Percentiles rank a stretch among this genome's conserved stretches.
These are phyloP conservation scores for Etheostoma nigrum DNA, from an alignment of 2,797 vertebrate genomes.

Conservation along the genomic window DNA sequence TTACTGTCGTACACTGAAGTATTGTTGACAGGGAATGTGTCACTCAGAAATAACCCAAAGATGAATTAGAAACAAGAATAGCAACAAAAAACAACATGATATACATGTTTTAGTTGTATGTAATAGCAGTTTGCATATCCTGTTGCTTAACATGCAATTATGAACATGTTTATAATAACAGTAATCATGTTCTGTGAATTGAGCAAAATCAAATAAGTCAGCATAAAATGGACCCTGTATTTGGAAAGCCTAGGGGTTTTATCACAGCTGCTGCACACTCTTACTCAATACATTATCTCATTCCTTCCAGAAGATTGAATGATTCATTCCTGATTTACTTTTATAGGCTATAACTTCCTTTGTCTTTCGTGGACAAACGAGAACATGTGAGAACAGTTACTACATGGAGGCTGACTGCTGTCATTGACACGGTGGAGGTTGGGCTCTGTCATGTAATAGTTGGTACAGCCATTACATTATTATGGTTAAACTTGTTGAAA, in stretches of 20 bases:
- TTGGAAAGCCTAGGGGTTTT: background rate
- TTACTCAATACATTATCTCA: background rate
- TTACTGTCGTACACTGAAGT: background rate
- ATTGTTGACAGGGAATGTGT: background rate
- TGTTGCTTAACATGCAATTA: background rate
- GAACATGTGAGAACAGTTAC: background rate
- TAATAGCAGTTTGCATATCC: background rate
- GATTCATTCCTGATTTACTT: background rate
- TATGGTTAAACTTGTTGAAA: background rate
- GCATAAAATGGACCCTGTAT: background rate
- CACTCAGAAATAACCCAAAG: background rate
- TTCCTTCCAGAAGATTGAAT: background rate
- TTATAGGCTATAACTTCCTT: background rate
- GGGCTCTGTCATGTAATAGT: constrained; percentile 29
- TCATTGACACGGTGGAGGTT: constrained; percentile 36
- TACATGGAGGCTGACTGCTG: background rate
- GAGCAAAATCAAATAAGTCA: background rate
- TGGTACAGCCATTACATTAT: constrained; percentile 8
- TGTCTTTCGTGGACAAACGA: background rate
- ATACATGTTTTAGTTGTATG: background rate
- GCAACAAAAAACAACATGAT: background rate
- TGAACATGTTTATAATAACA: background rate
- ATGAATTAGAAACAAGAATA: background rate
- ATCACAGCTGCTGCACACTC: background rate
- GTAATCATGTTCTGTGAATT: background rate